Conservation (phyloP, 2,888 invertebrate species). For the Eupeodes luniger region DNA sequence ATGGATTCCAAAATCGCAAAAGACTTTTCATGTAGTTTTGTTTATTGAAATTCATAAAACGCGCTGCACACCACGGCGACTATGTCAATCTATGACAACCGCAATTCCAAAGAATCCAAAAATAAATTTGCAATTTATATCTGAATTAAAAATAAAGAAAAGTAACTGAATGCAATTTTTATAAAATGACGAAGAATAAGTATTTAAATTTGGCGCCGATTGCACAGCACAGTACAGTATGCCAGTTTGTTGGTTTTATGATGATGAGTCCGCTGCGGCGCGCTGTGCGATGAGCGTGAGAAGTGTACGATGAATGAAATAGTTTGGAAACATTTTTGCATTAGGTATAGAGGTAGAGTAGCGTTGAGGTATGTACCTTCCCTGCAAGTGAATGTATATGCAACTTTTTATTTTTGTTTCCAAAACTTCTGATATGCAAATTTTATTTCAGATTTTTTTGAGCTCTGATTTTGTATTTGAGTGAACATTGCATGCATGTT, state of each 20-base stretch:
- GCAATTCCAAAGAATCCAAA: constrained; percentile 57
- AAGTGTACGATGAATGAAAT: constrained; percentile 61
- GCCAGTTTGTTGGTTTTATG: neutral
- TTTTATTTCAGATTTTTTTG: constrained; percentile 40
- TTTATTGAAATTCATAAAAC: constrained; percentile 62
- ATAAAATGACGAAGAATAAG: constrained; percentile 22
- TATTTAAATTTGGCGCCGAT: constrained; percentile 69
- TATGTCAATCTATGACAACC: constrained; percentile 69
- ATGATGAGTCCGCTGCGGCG: neutral
- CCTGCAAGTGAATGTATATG: neutral
- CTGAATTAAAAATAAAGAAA: neutral
- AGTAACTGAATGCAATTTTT: neutral
- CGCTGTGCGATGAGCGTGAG: constrained; percentile 61
- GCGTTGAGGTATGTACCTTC: neutral
- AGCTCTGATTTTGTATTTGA: constrained; percentile 9
- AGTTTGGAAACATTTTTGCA: constrained; percentile 26
- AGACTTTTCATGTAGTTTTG: neutral
- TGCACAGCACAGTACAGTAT: constrained; percentile 45
- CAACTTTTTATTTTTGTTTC: constrained; percentile 1
- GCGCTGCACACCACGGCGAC: constrained; percentile 57
- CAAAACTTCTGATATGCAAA: constrained; percentile 50
- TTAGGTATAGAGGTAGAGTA: no score
- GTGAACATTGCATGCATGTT: constrained; percentile 30
- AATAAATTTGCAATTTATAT: constrained; percentile 45
- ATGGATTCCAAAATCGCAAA: neutral